phyloP scores from a whole-genome alignment of 2,113 vertebrate species.

The Zosterops hypoxanthus region DNA sequence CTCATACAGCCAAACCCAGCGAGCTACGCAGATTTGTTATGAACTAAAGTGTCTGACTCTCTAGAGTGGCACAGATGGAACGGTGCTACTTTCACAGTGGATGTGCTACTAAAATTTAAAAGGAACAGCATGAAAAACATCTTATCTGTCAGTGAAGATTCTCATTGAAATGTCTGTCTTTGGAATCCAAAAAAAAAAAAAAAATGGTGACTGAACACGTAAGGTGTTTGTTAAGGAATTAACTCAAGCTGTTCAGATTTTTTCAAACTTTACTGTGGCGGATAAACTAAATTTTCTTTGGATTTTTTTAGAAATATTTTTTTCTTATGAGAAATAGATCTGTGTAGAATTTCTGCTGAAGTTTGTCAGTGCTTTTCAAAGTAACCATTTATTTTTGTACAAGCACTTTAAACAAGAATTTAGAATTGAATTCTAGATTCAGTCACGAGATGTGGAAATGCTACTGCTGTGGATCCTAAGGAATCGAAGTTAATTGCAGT shows the following conservation, averaged over 20 bases:
- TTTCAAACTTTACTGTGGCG: background rate
- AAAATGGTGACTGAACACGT: background rate
- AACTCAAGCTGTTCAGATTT: background rate
- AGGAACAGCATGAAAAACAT: constrained; percentile 19
- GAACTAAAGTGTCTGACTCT: background rate
- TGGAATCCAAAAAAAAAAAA: background rate
- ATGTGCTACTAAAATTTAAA: constrained; percentile 32
- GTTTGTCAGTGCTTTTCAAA: background rate
- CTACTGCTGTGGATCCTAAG: constrained; percentile 2
- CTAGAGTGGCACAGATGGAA: constrained; percentile 11
- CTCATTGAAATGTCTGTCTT: background rate
- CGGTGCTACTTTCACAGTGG: background rate
- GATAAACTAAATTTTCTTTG: background rate
- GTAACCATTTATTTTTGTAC: background rate
- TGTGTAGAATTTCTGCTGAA: background rate
- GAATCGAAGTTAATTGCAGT: constrained; percentile 28
- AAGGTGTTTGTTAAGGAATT: constrained; percentile 17
- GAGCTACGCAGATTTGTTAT: background rate
- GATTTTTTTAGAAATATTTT: background rate
- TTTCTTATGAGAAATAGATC: background rate
- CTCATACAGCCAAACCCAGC: background rate
- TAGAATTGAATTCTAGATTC: background rate
- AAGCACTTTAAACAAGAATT: background rate
- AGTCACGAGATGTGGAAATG: background rate
- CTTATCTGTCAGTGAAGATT: background rate